Percentiles rank a stretch among this genome's conserved stretches.
Evolutionary conservation across 2,113 vertebrate genomes (phyloP).

Genomic region (Coryphaenoides rupestris): DNA sequence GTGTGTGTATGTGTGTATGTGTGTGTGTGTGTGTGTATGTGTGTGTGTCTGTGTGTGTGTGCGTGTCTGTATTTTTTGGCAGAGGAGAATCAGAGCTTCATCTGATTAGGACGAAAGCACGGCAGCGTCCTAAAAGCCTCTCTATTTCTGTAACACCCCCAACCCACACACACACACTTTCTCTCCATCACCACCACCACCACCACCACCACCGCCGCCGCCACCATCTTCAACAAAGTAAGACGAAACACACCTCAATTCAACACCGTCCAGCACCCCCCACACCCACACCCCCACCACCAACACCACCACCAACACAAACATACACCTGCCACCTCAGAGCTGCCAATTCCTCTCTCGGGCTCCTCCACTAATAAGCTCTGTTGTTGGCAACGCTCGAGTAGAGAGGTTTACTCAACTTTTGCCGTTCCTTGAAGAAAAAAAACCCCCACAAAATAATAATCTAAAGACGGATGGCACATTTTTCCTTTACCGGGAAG

Average conservation of each 20-base stretch:
- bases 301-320: slow-evolving; percentile 52
- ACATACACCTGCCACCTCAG: slow-evolving; percentile 63
- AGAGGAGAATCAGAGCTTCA: slow-evolving; percentile 42
- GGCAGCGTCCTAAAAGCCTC: slow-evolving; percentile 54
- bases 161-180: neutral
- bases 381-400: slow-evolving; percentile 38
- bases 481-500: neutral
- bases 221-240: slow-evolving; percentile 53
- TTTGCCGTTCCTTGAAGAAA: slow-evolving; percentile 26
- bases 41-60: neutral
- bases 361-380: slow-evolving; percentile 51
- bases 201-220: slow-evolving; percentile 29
- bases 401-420: slow-evolving; percentile 37
- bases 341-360: slow-evolving; percentile 56
- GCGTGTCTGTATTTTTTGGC: slow-evolving; percentile 37
- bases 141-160: slow-evolving; percentile 21
- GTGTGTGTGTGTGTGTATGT: neutral
- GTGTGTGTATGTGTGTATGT: too few relatives aligned
- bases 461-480: slow-evolving; percentile 20
- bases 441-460: neutral
- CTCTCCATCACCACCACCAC: neutral
- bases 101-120: slow-evolving; percentile 57
- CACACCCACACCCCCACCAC: slow-evolving; percentile 16
- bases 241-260: slow-evolving; percentile 56
- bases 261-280: slow-evolving; percentile 18